phyloP scores from a whole-genome alignment of 2,113 vertebrate genomes.

The Taurulus bubalis region DNA sequence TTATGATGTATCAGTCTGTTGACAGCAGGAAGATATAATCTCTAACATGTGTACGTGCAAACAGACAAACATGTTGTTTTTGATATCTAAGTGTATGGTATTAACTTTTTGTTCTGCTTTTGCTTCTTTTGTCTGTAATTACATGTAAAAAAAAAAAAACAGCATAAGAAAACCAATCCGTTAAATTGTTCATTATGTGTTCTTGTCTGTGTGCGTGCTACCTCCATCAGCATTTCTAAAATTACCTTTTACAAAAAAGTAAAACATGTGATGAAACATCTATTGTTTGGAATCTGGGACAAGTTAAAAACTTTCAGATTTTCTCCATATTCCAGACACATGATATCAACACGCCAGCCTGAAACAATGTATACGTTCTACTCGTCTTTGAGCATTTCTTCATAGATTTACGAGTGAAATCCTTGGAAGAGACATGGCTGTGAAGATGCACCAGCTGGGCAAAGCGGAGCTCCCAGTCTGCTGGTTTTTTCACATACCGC shows the following conservation, averaged over 20 bases:
- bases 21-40: not conserved
- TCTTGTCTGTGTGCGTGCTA: not conserved
- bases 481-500: not conserved
- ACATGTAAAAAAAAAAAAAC: not conserved
- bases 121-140: conserved; percentile 2
- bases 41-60: not conserved
- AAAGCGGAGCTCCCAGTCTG: conserved; percentile 19
- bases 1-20: not conserved
- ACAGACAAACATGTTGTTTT: not conserved
- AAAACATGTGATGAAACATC: not conserved
- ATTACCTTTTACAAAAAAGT: not conserved
- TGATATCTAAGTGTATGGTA: not conserved
- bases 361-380: not conserved
- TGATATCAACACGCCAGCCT: not conserved
- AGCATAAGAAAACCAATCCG: not conserved
- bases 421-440: not conserved
- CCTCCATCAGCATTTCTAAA: not conserved
- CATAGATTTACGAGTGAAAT: not conserved
- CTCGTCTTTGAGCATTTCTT: conserved; percentile 17
- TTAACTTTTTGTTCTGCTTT: not conserved
- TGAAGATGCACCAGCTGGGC: conserved; percentile 20
- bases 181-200: not conserved
- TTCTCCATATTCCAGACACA: not conserved
- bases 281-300: not conserved
- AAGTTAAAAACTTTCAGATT: not conserved